Conservation (phyloP, 92 coral and sea anemone genomes). For the Metridium senile region DNA sequence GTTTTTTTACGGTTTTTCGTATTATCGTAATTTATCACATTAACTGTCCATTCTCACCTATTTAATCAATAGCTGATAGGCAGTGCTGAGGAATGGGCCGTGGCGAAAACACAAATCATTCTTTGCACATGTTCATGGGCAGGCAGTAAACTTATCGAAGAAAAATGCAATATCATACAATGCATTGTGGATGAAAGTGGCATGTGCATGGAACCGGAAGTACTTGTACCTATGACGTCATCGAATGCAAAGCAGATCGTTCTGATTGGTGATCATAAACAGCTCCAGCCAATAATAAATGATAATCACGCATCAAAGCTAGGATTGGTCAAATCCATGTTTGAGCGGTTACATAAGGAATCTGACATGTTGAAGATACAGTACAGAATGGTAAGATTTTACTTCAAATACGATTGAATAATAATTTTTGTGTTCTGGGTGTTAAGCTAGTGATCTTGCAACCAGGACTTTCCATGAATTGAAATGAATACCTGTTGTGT, state of each 20-base stretch:
- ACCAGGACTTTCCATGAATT: too few relatives aligned
- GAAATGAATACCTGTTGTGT: too few relatives aligned
- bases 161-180: slow-evolving; percentile 50
- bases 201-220: slow-evolving; percentile 90
- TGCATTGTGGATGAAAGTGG: slow-evolving; percentile 95
- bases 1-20: too few relatives aligned
- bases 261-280: slow-evolving; percentile 94
- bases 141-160: slow-evolving; percentile 49
- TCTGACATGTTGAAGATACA: slow-evolving; percentile 74
- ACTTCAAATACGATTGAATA: neutral
- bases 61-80: slow-evolving; percentile 12
- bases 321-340: slow-evolving; percentile 77
- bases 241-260: slow-evolving; percentile 74
- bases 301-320: slow-evolving; percentile 62
- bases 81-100: slow-evolving; percentile 72
- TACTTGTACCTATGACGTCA: slow-evolving; percentile 80
- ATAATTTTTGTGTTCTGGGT: too few relatives aligned
- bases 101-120: slow-evolving; percentile 51
- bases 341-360: slow-evolving; percentile 63
- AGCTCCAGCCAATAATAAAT: slow-evolving; percentile 77
- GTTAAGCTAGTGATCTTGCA: too few relatives aligned
- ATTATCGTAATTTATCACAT: too few relatives aligned
- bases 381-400: slow-evolving; percentile 79
- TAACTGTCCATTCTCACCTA: too few relatives aligned
- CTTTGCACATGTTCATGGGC: slow-evolving; percentile 77